Conservation (phyloP, 2,113 vertebrate species). For the Struthidea cinerea region DNA sequence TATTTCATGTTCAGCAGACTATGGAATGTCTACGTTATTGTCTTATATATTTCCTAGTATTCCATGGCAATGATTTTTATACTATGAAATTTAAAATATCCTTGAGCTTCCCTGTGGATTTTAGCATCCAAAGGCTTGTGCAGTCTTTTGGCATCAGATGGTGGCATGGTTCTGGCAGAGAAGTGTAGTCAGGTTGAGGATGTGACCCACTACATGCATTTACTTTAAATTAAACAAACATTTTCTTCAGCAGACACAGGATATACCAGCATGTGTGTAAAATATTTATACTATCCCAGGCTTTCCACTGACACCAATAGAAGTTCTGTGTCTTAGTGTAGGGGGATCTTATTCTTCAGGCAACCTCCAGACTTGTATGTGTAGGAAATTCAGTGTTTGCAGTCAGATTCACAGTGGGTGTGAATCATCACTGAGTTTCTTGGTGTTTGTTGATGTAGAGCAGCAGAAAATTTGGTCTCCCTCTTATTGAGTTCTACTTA, state of each 20-base stretch:
- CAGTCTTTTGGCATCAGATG: not conserved
- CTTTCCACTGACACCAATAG: not conserved
- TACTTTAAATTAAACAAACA: slow-evolving; percentile 36
- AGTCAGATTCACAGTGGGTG: not conserved
- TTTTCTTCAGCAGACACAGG: slow-evolving; percentile 20
- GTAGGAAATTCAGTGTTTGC: not conserved
- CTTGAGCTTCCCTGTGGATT: not conserved
- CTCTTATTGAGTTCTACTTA: not conserved
- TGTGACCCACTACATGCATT: slow-evolving; percentile 25
- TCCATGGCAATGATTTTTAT: not conserved
- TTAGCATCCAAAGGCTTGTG: not conserved
- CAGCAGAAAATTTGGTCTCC: not conserved
- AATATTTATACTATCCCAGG: not conserved
- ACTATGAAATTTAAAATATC: not conserved
- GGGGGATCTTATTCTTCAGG: not conserved
- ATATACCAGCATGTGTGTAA: not conserved
- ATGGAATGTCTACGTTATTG: not conserved
- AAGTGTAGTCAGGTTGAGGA: not conserved
- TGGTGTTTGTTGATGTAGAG: not conserved
- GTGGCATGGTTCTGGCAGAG: not conserved
- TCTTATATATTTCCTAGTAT: not conserved
- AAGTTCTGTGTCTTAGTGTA: not conserved
- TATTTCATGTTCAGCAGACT: not conserved
- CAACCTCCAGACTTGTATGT: not conserved
- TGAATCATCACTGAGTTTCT: not conserved